A percentile compares a stretch with the other conserved stretches of the same genome.
Conservation (phyloP, 2,888 invertebrate genomes). For the Drosophila dives region DNA sequence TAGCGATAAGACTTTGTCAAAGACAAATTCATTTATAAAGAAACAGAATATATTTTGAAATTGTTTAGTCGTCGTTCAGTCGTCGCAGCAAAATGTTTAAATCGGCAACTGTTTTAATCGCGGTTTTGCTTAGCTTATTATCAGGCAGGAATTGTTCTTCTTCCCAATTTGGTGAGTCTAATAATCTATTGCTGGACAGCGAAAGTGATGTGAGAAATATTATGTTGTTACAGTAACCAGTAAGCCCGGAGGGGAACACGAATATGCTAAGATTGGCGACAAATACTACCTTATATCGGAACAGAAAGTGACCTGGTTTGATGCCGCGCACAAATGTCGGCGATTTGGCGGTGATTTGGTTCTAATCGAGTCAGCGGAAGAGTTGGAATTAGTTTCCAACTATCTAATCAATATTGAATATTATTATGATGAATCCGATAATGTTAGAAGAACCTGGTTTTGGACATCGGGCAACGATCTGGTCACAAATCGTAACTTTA, state of each 20-base stretch:
- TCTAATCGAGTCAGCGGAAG: constrained; percentile 21
- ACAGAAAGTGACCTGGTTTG: constrained; percentile 14
- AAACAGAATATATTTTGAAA: neutral
- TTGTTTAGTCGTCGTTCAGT: neutral
- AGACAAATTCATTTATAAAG: neutral
- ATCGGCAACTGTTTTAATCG: neutral
- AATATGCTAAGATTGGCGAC: neutral
- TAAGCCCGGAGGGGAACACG: neutral
- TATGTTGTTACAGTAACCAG: constrained; percentile 16
- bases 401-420: constrained; percentile 8
- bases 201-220: neutral
- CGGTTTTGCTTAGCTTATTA: constrained; percentile 1
- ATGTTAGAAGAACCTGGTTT: no score
- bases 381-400: constrained; percentile 1
- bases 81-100: constrained; percentile 5
- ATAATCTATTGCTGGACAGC: neutral
- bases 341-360: constrained; percentile 27
- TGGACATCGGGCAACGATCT: constrained; percentile 44
- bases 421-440: neutral
- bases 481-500: neutral
- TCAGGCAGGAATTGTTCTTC: neutral
- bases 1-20: neutral
- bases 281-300: constrained; percentile 26
- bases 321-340: constrained; percentile 24
- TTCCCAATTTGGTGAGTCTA: neutral